phyloP scores from a whole-genome alignment of 2,113 vertebrate species.

The Mungos mungo region DNA sequence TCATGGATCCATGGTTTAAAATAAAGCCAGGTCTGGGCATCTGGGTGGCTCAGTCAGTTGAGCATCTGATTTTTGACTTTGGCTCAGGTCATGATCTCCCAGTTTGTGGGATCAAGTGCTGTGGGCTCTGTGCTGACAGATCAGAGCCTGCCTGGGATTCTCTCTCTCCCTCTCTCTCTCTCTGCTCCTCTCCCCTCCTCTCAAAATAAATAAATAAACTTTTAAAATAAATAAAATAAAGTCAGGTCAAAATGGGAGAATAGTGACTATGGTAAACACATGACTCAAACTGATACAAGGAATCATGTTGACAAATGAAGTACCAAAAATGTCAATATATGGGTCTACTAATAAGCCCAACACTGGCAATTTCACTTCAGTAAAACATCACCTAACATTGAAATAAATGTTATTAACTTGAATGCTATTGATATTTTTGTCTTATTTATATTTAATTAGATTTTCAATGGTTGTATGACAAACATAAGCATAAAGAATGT shows the following conservation, averaged over 20 bases:
- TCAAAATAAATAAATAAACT: no score
- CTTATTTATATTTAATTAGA: slow-evolving; percentile 14
- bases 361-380: neutral
- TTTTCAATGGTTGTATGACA: neutral
- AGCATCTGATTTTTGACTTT: no score
- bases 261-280: neutral
- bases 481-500: neutral
- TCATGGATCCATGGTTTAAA: neutral
- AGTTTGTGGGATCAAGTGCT: no score
- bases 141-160: no score
- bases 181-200: no score
- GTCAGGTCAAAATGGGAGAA: neutral
- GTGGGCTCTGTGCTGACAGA: no score
- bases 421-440: neutral
- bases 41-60: no score
- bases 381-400: neutral
- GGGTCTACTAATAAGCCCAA: neutral
- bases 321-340: neutral
- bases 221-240: neutral
- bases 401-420: neutral
- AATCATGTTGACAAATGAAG: neutral
- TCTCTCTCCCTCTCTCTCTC: no score
- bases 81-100: no score
- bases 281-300: neutral
- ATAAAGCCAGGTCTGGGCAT: neutral